Evolutionary conservation across 2,113 vertebrate genomes (phyloP), one percentile per base, ranked within the genome.

Genomic region (Polypterus senegalus): DNA sequence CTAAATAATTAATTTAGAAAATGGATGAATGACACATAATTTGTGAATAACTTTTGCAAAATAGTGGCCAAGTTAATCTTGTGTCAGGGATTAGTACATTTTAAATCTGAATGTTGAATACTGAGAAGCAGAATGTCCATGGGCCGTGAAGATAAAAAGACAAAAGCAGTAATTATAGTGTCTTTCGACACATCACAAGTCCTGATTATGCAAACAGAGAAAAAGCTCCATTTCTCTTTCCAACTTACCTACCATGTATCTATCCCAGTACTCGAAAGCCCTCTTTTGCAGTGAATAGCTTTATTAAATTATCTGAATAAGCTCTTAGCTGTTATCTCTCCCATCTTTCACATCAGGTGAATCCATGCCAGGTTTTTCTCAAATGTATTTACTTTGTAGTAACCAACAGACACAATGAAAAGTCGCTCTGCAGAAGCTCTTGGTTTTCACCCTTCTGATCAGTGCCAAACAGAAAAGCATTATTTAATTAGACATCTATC

Each of bases 161-260:
- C 27, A 27, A 27, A 2, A 27, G 27, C 27, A 27, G 27, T 27
- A 27, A 27, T 27, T 27, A 27, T 27, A 27, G 27, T 27, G 27
- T 27, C 27, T 27, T 27, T 27, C 27, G 27, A 27, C 27, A 27
- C 27, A 27, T 27, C 27, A 27, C 27, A 27, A 27, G 27, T n/a
- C 57, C 43, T 56, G 61, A 67, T 59, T 60, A 55, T 61, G 49
- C 49, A 66, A 48, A 58, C 62, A 56, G 54, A 65, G 55, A 48
- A 48, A 46, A 54, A 58, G 5, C 46, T 64, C 47, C 6, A 45
- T 47, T 48, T 10, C 54, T 61, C 58, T 47, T 5, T 57, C 7
- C 49, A 47, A 51, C 59, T 59, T 54, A 53, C 57, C 43, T n/a
- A 27, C 27, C 48, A 48, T 44, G 49, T 47, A 3, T 10, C 47